phyloP scores from a whole-genome alignment of 2,888 invertebrate genomes.

The Apocheima hispidaria region DNA sequence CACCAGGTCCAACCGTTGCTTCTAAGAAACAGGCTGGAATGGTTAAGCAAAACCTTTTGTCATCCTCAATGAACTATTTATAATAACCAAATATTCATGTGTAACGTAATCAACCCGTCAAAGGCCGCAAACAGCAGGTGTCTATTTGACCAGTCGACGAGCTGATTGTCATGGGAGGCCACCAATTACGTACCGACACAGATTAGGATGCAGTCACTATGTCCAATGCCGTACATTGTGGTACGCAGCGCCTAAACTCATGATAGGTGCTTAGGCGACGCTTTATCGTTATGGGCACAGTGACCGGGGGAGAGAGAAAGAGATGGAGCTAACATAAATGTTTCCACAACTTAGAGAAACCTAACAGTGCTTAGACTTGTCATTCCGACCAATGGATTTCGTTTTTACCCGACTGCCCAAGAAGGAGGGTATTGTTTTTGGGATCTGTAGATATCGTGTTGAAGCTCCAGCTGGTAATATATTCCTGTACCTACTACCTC shows the following conservation, averaged over 20 bases:
- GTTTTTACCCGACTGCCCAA: too few relatives aligned
- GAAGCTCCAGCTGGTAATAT: too few relatives aligned
- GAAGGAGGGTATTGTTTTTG: too few relatives aligned
- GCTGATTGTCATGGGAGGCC: conserved; percentile 42
- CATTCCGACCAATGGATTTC: too few relatives aligned
- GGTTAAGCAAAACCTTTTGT: neutral
- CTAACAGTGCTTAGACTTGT: neutral
- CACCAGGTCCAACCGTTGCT: too few relatives aligned
- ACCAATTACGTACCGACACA: conserved; percentile 36
- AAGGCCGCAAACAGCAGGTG: conserved; percentile 34
- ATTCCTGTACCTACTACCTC: too few relatives aligned
- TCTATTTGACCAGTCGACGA: conserved; percentile 43
- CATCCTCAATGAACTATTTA: conserved; percentile 16
- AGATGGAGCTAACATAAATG: neutral
- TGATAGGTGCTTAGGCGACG: conserved; percentile 7
- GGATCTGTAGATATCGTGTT: too few relatives aligned
- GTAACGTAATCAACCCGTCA: conserved; percentile 24
- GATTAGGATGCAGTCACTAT: conserved; percentile 19
- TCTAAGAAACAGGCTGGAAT: too few relatives aligned
- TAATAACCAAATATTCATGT: conserved; percentile 17
- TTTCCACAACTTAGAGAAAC: neutral
- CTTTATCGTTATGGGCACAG: conserved; percentile 6
- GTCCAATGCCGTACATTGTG: conserved; percentile 2
- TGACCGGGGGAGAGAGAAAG: neutral
- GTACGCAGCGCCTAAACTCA: conserved; percentile 7